Percentiles rank a stretch among this genome's conserved stretches.
phyloP scores from a whole-genome alignment of 2,797 vertebrate species.

The Lophura swinhoii region DNA sequence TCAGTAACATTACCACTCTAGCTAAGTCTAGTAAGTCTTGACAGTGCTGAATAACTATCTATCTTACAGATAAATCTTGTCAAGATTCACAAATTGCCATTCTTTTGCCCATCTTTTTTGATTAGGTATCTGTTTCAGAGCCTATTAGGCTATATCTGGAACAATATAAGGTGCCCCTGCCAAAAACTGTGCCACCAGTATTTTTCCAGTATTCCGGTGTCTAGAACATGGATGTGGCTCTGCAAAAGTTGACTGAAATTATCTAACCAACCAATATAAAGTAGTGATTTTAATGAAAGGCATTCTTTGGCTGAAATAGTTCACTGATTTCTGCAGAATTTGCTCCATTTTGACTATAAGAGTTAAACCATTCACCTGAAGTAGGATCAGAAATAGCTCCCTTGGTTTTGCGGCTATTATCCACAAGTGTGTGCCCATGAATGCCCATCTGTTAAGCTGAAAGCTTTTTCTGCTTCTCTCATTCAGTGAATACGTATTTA shows the following conservation, averaged over 20 bases:
- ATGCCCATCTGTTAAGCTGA: neutral
- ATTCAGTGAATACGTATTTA: neutral
- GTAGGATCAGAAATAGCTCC: neutral
- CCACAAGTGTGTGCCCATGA: neutral
- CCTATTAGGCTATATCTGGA: neutral
- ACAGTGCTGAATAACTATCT: neutral
- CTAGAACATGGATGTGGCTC: neutral
- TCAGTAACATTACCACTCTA: neutral
- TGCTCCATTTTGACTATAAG: neutral
- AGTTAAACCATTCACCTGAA: neutral
- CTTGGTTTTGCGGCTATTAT: neutral
- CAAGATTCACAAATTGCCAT: neutral
- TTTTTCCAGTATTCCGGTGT: neutral
- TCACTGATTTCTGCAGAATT: neutral
- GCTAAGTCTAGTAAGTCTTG: neutral
- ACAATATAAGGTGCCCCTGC: neutral
- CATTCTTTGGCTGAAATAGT: neutral
- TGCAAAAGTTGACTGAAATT: neutral
- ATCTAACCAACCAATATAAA: neutral
- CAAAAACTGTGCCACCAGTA: neutral
- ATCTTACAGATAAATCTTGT: neutral
- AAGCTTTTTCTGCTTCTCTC: neutral
- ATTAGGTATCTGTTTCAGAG: neutral
- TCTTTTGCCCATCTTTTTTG: neutral
- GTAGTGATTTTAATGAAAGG: neutral